These are phyloP conservation scores for Ectobius pallidus DNA, from an alignment of 2,888 invertebrate species.

Conservation along the genomic window DNA sequence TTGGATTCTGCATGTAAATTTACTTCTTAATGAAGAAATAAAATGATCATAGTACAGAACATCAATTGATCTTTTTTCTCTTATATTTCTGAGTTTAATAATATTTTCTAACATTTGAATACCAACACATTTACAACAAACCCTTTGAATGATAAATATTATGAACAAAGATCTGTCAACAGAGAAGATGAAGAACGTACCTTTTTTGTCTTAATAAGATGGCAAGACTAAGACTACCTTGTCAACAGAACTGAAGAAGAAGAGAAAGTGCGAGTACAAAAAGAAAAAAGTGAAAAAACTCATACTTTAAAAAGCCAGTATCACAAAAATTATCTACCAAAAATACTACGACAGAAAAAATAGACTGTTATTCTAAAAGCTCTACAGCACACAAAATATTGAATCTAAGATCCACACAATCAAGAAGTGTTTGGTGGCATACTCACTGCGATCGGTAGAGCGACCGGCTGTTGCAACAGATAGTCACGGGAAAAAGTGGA, in stretches of 20 bases:
- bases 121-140: constrained; percentile 63
- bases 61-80: background rate
- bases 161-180: constrained; percentile 13
- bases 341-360: constrained; percentile 45
- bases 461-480: constrained; percentile 71
- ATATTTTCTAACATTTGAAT: constrained; percentile 64
- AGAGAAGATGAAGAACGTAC: constrained; percentile 23
- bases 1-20: background rate
- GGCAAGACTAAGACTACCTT: constrained; percentile 18
- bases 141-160: background rate
- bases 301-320: constrained; percentile 36
- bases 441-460: constrained; percentile 74
- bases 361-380: constrained; percentile 36
- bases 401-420: constrained; percentile 36
- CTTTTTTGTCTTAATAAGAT: constrained; percentile 28
- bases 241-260: constrained; percentile 23
- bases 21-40: background rate
- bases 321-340: constrained; percentile 43
- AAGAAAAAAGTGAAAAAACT: constrained; percentile 52
- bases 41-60: background rate
- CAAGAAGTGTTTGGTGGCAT: constrained; percentile 50
- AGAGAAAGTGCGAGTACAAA: constrained; percentile 33
- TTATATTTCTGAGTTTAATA: background rate
- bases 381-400: constrained; percentile 33
- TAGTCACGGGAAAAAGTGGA: constrained; percentile 66